Evolutionary conservation across 2,888 invertebrate genomes (phyloP).

Genomic region (Metallyticus violacea): DNA sequence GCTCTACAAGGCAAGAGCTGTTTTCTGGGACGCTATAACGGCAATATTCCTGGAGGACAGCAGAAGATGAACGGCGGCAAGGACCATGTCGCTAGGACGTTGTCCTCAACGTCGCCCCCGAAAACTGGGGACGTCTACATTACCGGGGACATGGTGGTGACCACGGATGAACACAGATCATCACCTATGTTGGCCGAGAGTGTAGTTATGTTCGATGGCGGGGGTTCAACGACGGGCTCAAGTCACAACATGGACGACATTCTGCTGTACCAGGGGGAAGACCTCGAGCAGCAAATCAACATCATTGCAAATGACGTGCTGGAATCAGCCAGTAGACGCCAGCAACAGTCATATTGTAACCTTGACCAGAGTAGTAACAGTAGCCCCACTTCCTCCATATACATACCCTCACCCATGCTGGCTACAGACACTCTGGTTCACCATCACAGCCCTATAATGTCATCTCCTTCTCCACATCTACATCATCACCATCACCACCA

Average conservation of each 20-base stretch:
- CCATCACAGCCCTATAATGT: slow-evolving; percentile 48
- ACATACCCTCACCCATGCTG: slow-evolving; percentile 51
- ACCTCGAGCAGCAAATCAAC: slow-evolving; percentile 82
- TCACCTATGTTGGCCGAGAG: slow-evolving; percentile 11
- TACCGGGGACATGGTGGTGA: not conserved
- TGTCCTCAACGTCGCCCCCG: slow-evolving; percentile 38
- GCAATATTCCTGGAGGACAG: slow-evolving; percentile 38
- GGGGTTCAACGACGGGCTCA: slow-evolving; percentile 39
- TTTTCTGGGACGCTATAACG: slow-evolving; percentile 36
- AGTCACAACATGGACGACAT: slow-evolving; percentile 68
- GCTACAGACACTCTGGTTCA: not conserved
- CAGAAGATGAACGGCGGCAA: slow-evolving; percentile 55
- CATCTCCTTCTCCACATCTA: not conserved
- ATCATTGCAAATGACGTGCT: slow-evolving; percentile 80
- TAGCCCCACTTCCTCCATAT: slow-evolving; percentile 45
- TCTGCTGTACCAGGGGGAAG: slow-evolving; percentile 67
- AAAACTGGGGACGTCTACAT: not conserved
- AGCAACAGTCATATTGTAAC: slow-evolving; percentile 33
- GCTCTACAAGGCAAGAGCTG: slow-evolving; percentile 76
- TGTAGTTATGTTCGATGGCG: not conserved
- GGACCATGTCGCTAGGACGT: slow-evolving; percentile 39
- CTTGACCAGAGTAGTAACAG: slow-evolving; percentile 3
- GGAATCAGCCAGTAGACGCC: slow-evolving; percentile 56
- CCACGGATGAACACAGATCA: not conserved
- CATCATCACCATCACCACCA: slow-evolving; percentile 7